Evolutionary conservation across 2,888 invertebrate species (phyloP), one percentile per base, ranked within the genome.

Genomic region (Lacanobia wlatinum): DNA sequence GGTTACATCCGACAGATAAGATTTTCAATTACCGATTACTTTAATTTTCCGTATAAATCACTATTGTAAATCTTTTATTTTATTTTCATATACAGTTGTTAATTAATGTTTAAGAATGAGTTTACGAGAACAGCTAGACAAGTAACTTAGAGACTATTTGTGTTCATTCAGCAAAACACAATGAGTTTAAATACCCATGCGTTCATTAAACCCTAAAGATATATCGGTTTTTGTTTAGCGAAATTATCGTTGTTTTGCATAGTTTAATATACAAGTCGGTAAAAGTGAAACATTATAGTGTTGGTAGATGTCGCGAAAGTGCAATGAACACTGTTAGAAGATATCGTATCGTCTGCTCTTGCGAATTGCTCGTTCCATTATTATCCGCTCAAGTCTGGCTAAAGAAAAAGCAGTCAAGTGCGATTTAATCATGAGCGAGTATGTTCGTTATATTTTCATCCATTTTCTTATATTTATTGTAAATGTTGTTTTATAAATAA

Each of bases 351-450:
- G 85, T 84, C 76, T 84, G 77, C 81, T 82, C 83, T 87, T 79
- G 83, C 78, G 84, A 88, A 87, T 85, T 87, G 84, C 84, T 86
- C 73, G 80, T 87, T 87, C 85, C 80, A 86, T 90, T 87, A 88
- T 88, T 85, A 84, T 86, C 86, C 72, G 67, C 72, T 80, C 68
- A 71, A 83, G 82, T 78, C 72, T 81, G 58, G 67, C 52, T 50
- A 70, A 68, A 78, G 63, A 81, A 78, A 84, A 84, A 73, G 72
- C 63, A 84, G 72, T 65, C 68, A 69, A 84, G 82, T 87, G 83
- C 87, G 85, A 88, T 88, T 85, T 80, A 87, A 85, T 85, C 80
- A 79, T 74, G 74, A 83, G 64, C 74, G 65, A 77, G 72, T 69
- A 21, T 67, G 78, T 73, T 73, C 64, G 52, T 76, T 69, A 72